These are phyloP conservation scores for Garra rufa DNA, from an alignment of 2,113 vertebrate genomes.

Conservation along the genomic window DNA sequence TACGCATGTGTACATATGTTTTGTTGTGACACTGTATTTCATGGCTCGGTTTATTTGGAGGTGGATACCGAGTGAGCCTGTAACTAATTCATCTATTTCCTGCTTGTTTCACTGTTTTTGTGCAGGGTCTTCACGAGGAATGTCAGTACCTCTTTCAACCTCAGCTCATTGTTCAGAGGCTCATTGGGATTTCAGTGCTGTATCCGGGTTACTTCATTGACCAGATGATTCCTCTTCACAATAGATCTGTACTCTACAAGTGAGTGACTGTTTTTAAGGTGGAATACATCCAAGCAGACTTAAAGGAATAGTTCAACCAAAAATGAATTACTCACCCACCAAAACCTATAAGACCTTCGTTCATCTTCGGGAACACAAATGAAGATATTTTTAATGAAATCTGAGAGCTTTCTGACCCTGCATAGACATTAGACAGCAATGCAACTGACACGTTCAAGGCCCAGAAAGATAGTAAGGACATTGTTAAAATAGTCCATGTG, in stretches of 20 bases:
- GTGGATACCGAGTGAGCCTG: neutral
- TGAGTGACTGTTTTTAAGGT: constrained; percentile 71
- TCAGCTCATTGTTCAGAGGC: constrained; percentile 93
- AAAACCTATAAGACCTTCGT: too few relatives aligned
- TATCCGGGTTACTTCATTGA: constrained; percentile 90
- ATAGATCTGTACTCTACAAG: constrained; percentile 95
- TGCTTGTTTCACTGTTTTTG: constrained; percentile 40
- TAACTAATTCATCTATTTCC: neutral
- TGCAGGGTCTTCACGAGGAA: constrained; percentile 93
- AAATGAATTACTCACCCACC: too few relatives aligned
- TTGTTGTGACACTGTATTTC: constrained; percentile 10
- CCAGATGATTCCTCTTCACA: constrained; percentile 88
- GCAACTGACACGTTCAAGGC: too few relatives aligned
- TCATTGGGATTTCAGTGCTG: constrained; percentile 90
- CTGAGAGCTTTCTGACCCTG: too few relatives aligned
- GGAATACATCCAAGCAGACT: too few relatives aligned
- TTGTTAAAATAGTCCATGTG: too few relatives aligned
- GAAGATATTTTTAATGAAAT: too few relatives aligned
- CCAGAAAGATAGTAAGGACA: too few relatives aligned
- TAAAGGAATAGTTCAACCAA: too few relatives aligned
- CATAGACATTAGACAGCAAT: too few relatives aligned
- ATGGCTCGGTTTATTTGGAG: neutral
- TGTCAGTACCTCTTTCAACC: constrained; percentile 99
- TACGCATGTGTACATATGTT: neutral
- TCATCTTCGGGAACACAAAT: too few relatives aligned